Evolutionary conservation across 1,140 invertebrate species (phyloP).

Genomic region (Drosophila triauraria): DNA sequence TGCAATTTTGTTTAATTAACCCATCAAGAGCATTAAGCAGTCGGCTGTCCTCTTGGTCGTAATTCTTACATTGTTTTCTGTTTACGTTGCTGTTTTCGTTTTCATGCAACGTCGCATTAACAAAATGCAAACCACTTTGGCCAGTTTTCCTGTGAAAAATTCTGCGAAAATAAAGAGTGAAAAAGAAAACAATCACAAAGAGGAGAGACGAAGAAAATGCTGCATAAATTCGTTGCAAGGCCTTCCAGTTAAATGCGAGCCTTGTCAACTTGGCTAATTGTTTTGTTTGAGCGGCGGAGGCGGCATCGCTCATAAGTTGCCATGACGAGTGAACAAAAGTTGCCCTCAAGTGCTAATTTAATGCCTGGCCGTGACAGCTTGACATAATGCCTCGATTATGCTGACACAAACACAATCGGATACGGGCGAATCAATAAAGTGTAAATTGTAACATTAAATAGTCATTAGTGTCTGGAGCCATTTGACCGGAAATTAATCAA

Average conservation of each 20-base stretch:
- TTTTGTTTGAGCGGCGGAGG: constrained; percentile 11
- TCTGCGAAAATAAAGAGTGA: constrained; percentile 12
- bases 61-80: constrained; percentile 53
- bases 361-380: constrained; percentile 59
- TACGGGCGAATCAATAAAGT: constrained; percentile 75
- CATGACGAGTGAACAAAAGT: constrained; percentile 12
- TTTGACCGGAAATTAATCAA: constrained; percentile 84
- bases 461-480: constrained; percentile 77
- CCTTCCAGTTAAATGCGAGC: constrained; percentile 18
- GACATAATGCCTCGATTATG: constrained; percentile 69
- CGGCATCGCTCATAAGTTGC: constrained; percentile 10
- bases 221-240: constrained; percentile 38
- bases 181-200: background rate
- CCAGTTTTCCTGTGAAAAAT: constrained; percentile 5
- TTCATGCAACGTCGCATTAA: constrained; percentile 64
- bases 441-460: constrained; percentile 83
- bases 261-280: constrained; percentile 51
- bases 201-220: constrained; percentile 2
- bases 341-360: constrained; percentile 45
- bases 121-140: constrained; percentile 59
- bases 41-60: background rate
- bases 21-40: constrained; percentile 16
- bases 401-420: constrained; percentile 51
- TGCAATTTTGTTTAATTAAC: background rate
- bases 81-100: constrained; percentile 60